A percentile compares a stretch with the other conserved stretches of the same genome.
These are phyloP conservation scores for Ciona savignyi DNA, from an alignment of 23 tunicate genomes.

Conservation along the genomic window DNA sequence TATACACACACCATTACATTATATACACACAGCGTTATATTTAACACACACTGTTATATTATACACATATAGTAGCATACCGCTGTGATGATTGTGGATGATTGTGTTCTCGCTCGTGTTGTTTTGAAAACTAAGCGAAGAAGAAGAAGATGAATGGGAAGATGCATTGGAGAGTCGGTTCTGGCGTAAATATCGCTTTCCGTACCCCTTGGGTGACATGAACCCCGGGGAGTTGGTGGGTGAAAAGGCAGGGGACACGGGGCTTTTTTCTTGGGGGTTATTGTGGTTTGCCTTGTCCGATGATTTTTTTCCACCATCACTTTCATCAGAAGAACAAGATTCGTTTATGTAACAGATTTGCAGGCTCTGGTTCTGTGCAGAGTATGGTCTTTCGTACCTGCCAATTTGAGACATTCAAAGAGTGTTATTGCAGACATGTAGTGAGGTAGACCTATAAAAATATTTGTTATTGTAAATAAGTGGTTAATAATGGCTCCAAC, in stretches of 20 bases:
- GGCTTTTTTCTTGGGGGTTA: background rate
- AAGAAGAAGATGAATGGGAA: conserved; percentile 28
- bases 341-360: conserved; percentile 86
- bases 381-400: conserved; percentile 39
- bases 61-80: background rate
- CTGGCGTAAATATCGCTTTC: conserved; percentile 3
- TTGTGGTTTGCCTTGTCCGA: conserved; percentile 9
- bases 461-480: no score
- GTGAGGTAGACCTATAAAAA: no score
- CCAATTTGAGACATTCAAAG: background rate
- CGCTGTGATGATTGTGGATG: conserved; percentile 8
- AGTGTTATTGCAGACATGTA: no score
- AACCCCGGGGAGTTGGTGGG: conserved; percentile 45
- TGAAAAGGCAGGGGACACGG: conserved; percentile 17
- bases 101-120: conserved; percentile 8
- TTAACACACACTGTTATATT: background rate
- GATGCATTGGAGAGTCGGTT: conserved; percentile 45
- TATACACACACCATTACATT: no score
- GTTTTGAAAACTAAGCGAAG: conserved; percentile 5
- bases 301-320: background rate
- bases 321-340: conserved; percentile 62
- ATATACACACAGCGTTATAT: background rate
- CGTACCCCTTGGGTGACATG: conserved; percentile 34
- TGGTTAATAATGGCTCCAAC: no score
- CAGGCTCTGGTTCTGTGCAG: conserved; percentile 62